These are phyloP conservation scores for Phrixothrix hirtus DNA, from an alignment of 2,888 invertebrate species.

Conservation along the genomic window DNA sequence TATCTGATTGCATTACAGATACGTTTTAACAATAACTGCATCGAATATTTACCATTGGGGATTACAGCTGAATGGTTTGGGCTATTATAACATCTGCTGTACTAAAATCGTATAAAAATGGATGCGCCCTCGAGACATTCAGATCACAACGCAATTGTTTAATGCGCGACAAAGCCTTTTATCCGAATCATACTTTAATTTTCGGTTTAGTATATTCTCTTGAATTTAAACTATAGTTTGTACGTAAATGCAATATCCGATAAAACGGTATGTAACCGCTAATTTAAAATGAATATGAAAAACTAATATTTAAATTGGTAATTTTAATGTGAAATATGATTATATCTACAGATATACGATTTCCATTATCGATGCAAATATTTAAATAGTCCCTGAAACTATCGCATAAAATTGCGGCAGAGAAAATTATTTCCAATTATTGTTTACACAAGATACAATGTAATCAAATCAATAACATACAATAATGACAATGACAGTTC, in stretches of 20 bases:
- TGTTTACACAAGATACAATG: neutral
- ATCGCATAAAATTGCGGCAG: too few relatives aligned
- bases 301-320: slow-evolving; percentile 22
- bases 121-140: slow-evolving; percentile 17
- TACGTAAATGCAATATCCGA: neutral
- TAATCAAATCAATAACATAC: too few relatives aligned
- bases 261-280: slow-evolving; percentile 4
- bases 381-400: slow-evolving; percentile 2
- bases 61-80: slow-evolving; percentile 26
- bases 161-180: slow-evolving; percentile 2
- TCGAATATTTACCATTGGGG: slow-evolving; percentile 31
- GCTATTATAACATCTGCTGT: slow-evolving; percentile 25
- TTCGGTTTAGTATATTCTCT: neutral
- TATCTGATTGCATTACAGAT: too few relatives aligned
- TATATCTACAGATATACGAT: slow-evolving; percentile 8
- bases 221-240: too few relatives aligned
- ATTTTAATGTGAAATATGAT: slow-evolving; percentile 5
- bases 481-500: too few relatives aligned
- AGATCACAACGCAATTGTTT: slow-evolving; percentile 25
- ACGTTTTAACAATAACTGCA: too few relatives aligned
- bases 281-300: slow-evolving; percentile 19
- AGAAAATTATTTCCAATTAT: too few relatives aligned
- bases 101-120: slow-evolving; percentile 29
- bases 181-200: neutral
- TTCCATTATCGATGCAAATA: slow-evolving; percentile 10